Conservation (phyloP, 2,113 vertebrate species). For the Hippoglossus stenolepis region DNA sequence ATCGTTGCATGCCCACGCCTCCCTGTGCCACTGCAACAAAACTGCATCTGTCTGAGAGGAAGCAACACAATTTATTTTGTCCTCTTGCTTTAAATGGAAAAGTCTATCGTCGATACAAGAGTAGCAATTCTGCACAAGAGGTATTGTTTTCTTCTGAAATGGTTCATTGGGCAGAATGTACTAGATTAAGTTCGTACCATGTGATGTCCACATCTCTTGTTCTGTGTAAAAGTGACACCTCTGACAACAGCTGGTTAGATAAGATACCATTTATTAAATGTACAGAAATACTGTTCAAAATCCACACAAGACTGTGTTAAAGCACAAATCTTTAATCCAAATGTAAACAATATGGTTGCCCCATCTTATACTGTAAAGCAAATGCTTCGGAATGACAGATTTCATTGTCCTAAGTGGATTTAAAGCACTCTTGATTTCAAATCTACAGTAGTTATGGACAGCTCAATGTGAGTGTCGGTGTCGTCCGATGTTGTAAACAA, state of each 20-base stretch:
- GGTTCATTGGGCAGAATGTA: not conserved
- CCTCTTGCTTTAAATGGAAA: not conserved
- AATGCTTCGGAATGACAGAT: constrained; percentile 48
- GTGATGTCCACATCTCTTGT: not conserved
- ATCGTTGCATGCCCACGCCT: constrained; percentile 23
- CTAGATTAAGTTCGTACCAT: not conserved
- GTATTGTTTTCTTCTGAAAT: not conserved
- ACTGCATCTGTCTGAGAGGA: constrained; percentile 52
- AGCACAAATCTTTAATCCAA: constrained; percentile 61
- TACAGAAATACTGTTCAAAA: constrained; percentile 82
- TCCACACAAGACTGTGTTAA: constrained; percentile 70
- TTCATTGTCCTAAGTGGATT: constrained; percentile 34
- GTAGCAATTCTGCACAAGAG: not conserved
- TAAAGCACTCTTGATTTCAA: constrained; percentile 55
- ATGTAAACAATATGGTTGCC: constrained; percentile 75
- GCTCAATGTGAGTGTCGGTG: constrained; percentile 60
- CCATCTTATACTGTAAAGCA: constrained; percentile 54
- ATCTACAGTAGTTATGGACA: constrained; percentile 50
- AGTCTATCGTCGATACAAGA: constrained; percentile 20
- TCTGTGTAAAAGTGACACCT: constrained; percentile 42
- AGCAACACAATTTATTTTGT: not conserved
- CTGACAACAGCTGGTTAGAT: constrained; percentile 66
- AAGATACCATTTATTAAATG: constrained; percentile 83
- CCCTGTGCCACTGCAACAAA: constrained; percentile 32
- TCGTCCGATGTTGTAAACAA: constrained; percentile 60